Conservation (phyloP, 1,140 invertebrate genomes). For the Pectinophora gossypiella region DNA sequence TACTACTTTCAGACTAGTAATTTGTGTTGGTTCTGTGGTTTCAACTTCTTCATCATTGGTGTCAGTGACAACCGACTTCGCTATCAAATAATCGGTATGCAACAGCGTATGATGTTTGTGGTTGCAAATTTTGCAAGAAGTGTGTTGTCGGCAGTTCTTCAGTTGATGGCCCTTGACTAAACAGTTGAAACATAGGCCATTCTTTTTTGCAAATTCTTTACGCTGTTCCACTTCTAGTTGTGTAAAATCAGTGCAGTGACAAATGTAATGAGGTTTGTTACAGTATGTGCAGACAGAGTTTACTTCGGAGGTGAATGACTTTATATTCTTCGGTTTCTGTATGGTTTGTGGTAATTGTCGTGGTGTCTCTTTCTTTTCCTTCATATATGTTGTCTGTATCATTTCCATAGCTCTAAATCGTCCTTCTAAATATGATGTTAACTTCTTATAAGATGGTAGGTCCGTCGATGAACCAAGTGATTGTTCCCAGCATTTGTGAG, state of each 20-base stretch:
- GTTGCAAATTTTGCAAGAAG: slow-evolving; percentile 8
- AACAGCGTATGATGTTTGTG: slow-evolving; percentile 12
- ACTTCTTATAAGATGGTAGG: too few species aligned
- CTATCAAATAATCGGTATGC: background rate
- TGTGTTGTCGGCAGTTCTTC: slow-evolving; percentile 6
- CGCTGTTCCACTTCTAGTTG: slow-evolving; percentile 6
- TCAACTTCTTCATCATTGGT: background rate
- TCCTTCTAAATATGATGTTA: too few species aligned
- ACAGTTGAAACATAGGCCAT: slow-evolving; percentile 19
- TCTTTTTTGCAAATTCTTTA: slow-evolving; percentile 21
- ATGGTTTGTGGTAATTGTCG: too few species aligned
- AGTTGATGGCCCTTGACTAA: slow-evolving; percentile 16
- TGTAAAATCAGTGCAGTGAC: slow-evolving; percentile 25
- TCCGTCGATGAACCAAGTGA: too few species aligned
- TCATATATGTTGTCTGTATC: too few species aligned
- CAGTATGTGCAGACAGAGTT: slow-evolving; percentile 13
- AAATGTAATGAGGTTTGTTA: slow-evolving; percentile 24
- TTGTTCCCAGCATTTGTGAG: too few species aligned
- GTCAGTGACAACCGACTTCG: background rate
- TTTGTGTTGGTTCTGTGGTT: background rate
- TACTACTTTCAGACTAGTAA: background rate
- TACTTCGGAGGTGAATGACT: too few species aligned
- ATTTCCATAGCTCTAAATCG: too few species aligned
- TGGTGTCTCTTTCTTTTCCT: too few species aligned
- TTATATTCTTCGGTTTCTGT: too few species aligned